Evolutionary conservation across 2,113 vertebrate species (phyloP).

Genomic region (Elgaria multicarinata): DNA sequence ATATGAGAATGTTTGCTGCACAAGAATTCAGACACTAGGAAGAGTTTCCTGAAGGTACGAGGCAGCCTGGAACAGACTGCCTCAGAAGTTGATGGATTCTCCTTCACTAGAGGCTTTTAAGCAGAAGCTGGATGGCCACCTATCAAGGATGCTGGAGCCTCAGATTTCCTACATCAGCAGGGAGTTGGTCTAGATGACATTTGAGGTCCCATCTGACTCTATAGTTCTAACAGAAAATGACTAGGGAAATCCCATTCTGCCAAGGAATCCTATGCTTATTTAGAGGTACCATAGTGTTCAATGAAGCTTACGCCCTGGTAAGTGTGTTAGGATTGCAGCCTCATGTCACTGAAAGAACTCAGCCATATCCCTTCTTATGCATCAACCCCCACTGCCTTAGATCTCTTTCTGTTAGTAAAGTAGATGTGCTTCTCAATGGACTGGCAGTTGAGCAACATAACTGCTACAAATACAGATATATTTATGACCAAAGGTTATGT

Average conservation of each 20-base stretch:
- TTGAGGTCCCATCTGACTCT: not conserved
- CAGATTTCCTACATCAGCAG: not conserved
- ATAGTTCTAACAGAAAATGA: constrained; percentile 67
- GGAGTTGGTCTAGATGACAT: not conserved
- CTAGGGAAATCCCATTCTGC: constrained; percentile 62
- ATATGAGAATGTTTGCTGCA: constrained; percentile 44
- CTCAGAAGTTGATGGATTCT: not conserved
- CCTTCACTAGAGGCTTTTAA: not conserved
- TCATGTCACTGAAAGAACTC: constrained; percentile 59
- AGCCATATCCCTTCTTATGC: constrained; percentile 52
- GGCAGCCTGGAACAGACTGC: not conserved
- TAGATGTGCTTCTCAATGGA: constrained; percentile 12
- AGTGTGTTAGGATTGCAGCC: not conserved
- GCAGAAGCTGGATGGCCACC: not conserved
- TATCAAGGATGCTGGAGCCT: not conserved
- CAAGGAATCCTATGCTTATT: not conserved
- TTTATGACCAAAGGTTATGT: constrained; percentile 39
- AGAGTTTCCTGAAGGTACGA: not conserved
- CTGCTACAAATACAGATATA: constrained; percentile 8
- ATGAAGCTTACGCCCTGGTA: not conserved
- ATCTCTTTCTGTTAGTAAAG: constrained; percentile 33
- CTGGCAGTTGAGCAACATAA: not conserved
- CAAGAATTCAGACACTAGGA: constrained; percentile 65
- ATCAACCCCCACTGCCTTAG: constrained; percentile 32
- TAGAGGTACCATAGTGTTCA: not conserved